These are phyloP conservation scores for Porphyrio hochstetteri DNA, from an alignment of 2,113 vertebrate species.

Conservation along the genomic window DNA sequence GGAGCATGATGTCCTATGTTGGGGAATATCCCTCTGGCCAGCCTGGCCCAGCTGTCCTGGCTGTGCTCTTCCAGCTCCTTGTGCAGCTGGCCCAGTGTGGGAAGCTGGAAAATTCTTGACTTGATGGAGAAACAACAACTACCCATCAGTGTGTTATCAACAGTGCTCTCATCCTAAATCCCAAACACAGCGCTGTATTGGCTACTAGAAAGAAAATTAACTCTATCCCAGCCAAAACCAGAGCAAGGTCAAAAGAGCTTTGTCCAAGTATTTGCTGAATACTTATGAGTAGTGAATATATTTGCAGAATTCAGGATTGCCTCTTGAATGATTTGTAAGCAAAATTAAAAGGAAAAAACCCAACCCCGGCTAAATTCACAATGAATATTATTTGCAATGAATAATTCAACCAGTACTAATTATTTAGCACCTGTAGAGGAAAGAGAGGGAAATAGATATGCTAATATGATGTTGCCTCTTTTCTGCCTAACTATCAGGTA, in stretches of 20 bases:
- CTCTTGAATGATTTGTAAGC: slow-evolving; percentile 57
- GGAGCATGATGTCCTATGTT: too few species aligned
- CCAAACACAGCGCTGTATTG: too few species aligned
- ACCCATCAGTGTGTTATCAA: too few species aligned
- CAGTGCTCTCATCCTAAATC: too few species aligned
- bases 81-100: too few species aligned
- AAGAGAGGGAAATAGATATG: slow-evolving; percentile 61
- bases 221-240: too few species aligned
- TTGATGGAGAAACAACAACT: too few species aligned
- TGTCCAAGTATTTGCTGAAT: slow-evolving; percentile 21
- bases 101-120: too few species aligned
- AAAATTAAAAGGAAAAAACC: neutral
- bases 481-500: slow-evolving; percentile 61
- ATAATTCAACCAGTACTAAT: slow-evolving; percentile 71
- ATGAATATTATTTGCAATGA: slow-evolving; percentile 73
- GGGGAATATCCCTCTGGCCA: too few species aligned
- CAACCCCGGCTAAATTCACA: slow-evolving; percentile 30
- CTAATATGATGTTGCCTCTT: slow-evolving; percentile 59
- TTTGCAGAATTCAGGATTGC: slow-evolving; percentile 13
- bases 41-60: too few species aligned
- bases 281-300: neutral
- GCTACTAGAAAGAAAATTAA: too few species aligned
- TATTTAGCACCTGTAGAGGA: slow-evolving; percentile 71
- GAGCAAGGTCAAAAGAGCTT: neutral
- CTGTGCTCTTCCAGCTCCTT: too few species aligned